These are phyloP conservation scores for Lobophora halterata DNA, from an alignment of 2,888 invertebrate species.

Conservation along the genomic window DNA sequence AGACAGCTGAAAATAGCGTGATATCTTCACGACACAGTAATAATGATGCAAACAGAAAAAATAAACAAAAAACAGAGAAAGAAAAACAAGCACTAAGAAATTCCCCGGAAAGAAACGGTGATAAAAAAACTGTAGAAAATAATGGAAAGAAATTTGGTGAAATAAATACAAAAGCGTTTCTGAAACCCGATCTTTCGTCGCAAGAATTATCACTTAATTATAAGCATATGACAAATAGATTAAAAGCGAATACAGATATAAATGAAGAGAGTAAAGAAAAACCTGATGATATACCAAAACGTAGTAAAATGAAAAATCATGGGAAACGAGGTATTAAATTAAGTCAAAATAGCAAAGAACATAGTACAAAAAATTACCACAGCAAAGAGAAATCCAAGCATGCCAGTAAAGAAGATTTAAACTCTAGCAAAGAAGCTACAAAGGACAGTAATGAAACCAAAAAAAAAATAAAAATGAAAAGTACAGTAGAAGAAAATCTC, in stretches of 20 bases:
- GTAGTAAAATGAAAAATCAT: neutral
- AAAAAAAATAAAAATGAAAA: constrained; percentile 1
- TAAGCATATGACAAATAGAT: constrained; percentile 29
- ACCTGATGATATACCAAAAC: too few relatives aligned
- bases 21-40: neutral
- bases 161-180: constrained; percentile 22
- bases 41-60: neutral
- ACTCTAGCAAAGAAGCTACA: too few relatives aligned
- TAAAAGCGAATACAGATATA: constrained; percentile 2
- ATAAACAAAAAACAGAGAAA: constrained; percentile 9
- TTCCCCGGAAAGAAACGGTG: neutral
- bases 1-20: constrained; percentile 18
- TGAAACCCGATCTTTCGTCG: constrained; percentile 18
- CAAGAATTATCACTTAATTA: constrained; percentile 35
- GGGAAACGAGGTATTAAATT: constrained; percentile 1
- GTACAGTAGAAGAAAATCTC: neutral
- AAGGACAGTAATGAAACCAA: constrained; percentile 1
- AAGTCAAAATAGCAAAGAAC: too few relatives aligned
- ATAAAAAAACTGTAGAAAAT: neutral
- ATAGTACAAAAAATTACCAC: constrained; percentile 6
- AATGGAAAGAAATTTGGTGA: constrained; percentile 14
- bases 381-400: constrained; percentile 6
- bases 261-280: neutral
- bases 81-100: constrained; percentile 14
- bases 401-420: constrained; percentile 2